Evolutionary conservation across 1,140 invertebrate species (phyloP).

Genomic region (Solen grandis): DNA sequence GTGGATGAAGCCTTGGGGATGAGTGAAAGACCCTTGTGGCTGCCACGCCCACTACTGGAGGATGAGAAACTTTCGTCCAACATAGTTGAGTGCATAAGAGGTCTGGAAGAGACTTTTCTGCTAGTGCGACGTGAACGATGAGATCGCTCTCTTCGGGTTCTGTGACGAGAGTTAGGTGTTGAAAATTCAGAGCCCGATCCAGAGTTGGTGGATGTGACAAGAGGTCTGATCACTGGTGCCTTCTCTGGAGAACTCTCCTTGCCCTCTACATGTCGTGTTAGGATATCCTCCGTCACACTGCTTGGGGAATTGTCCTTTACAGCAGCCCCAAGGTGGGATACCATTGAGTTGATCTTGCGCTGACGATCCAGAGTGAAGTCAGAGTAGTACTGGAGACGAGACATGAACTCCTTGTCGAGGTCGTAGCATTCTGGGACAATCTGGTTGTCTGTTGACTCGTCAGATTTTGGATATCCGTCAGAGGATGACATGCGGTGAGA

Average conservation of each 20-base stretch:
- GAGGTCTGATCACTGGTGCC: conserved; percentile 18
- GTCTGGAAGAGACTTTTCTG: conserved; percentile 53
- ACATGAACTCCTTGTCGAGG: conserved; percentile 69
- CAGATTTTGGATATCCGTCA: conserved; percentile 65
- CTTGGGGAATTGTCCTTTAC: conserved; percentile 38
- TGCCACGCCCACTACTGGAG: conserved; percentile 61
- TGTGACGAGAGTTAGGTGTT: conserved; percentile 38
- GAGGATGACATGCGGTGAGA: conserved; percentile 53
- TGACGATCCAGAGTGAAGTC: conserved; percentile 74
- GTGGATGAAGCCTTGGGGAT: conserved; percentile 65
- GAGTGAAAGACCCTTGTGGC: conserved; percentile 53
- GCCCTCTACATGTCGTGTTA: conserved; percentile 66
- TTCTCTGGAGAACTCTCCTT: conserved; percentile 57
- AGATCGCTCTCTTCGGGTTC: conserved; percentile 26
- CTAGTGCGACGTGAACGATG: conserved; percentile 45
- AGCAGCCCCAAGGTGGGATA: conserved; percentile 35
- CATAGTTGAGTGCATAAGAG: conserved; percentile 65
- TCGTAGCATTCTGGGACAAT: conserved; percentile 69
- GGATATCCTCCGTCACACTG: conserved; percentile 51
- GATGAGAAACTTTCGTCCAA: conserved; percentile 64
- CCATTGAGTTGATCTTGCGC: conserved; percentile 69
- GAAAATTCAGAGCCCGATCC: conserved; percentile 53
- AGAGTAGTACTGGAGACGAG: conserved; percentile 72
- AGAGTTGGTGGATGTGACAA: conserved; percentile 10
- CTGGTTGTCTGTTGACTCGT: conserved; percentile 67